These are phyloP conservation scores for Strigops habroptila DNA, from an alignment of 2,113 vertebrate species.

Conservation along the genomic window DNA sequence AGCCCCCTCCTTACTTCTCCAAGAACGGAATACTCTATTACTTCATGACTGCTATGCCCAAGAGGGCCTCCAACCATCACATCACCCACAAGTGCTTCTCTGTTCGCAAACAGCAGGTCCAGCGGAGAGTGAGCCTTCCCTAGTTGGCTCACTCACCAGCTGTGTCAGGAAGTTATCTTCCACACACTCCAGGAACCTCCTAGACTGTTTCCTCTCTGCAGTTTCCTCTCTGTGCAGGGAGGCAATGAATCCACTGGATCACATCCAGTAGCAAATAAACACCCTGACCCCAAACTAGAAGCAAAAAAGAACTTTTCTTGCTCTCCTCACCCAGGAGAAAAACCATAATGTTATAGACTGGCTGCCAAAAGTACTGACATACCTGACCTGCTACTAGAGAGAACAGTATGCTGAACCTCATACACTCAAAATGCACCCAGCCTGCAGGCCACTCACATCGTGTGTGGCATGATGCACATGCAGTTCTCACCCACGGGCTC, in stretches of 20 bases:
- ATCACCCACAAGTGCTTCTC: neutral
- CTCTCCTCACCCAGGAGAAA: neutral
- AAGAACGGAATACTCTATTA: neutral
- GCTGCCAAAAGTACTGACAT: neutral
- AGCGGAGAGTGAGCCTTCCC: neutral
- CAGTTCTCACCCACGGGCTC: neutral
- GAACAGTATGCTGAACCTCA: neutral
- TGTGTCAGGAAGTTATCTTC: neutral
- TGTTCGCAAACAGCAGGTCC: neutral
- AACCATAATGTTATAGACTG: neutral
- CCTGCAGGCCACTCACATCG: fast-evolving
- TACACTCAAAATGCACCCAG: fast-evolving
- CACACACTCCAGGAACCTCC: neutral
- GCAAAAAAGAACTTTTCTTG: neutral
- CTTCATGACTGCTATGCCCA: neutral
- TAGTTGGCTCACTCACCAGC: neutral
- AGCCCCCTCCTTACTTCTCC: neutral
- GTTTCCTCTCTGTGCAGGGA: neutral
- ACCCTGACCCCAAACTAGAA: neutral
- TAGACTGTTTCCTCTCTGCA: neutral
- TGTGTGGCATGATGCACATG: neutral
- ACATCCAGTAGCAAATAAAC: constrained; percentile 46
- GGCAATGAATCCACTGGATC: constrained; percentile 21
- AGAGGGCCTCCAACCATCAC: neutral
- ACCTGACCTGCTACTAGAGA: neutral